Base-by-base conservation (phyloP, 2,797 vertebrate species). In the Myotis daubentonii region DNA sequence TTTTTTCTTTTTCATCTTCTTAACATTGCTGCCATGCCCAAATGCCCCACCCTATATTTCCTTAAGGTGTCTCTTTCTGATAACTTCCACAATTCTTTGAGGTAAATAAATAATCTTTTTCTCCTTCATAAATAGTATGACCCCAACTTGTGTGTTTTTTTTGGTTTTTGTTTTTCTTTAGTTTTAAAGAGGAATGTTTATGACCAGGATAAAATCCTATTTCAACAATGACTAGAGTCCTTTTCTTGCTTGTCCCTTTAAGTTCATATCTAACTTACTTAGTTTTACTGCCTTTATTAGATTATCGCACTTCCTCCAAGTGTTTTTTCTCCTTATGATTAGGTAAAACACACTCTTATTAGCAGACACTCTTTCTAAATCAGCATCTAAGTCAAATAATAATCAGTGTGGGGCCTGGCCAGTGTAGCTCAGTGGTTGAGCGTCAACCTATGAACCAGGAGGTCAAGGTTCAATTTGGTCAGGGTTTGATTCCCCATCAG, bases 101-200 rank as follows among this genome's bases (percentile, higher is more conserved):
- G n/a, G 22, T 70, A 71, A 66, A 28, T 62, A 10, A 71, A 60
- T 57, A 49, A 25, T 84, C 30, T 55, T 65, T 80, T 74, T 71
- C 51, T 82, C 51, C 51, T 47, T 95, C 84, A 16, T 1, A 94
- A 68, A 17, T 65, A 78, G 30, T 62, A 44, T 81, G 11, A 81
- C 23, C 16, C 57, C 30, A 84, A 53, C 20, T 65, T 76, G 1
- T 57, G 2, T 47, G 44, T 12, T 7, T 44, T 47, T 47, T 47
- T 11, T 47, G 2, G 44, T 47, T 47, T 47, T 47, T 47, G 44
- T 47, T 88, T 60, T 86, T 68, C 94, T 87, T 28, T 74, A 72
- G 28, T 89, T 94, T 91, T 96, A 70, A 90, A 57, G 53, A 60
- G 60, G 47, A 91, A 23, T 87, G 5, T 55, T 87, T 89, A 41